Percentiles rank a stretch among this genome's conserved stretches.
These are phyloP conservation scores for Ciona savignyi DNA, from an alignment of 23 tunicate genomes.

Conservation along the genomic window DNA sequence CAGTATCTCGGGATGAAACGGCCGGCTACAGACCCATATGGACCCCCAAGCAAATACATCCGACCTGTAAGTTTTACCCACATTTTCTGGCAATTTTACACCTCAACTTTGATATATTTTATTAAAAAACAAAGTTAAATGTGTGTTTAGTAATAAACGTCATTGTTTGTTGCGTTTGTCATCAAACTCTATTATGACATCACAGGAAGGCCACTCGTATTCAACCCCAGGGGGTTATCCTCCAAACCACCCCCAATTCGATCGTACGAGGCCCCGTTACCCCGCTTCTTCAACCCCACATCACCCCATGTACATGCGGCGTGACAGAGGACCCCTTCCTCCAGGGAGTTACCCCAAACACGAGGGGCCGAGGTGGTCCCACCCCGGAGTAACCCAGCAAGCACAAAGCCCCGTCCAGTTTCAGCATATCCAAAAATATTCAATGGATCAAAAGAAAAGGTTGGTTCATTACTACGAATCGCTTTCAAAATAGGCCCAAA, in stretches of 20 bases:
- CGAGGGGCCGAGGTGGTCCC: constrained; percentile 2
- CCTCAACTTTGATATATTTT: too few species aligned
- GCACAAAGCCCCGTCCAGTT: constrained; percentile 1
- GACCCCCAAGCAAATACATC: constrained; percentile 67
- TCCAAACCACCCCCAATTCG: constrained; percentile 13
- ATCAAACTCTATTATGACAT: neutral
- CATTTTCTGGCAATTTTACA: too few species aligned
- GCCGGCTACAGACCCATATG: constrained; percentile 29
- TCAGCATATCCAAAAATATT: neutral
- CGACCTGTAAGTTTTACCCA: constrained; percentile 79
- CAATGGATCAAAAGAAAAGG: neutral
- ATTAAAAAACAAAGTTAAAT: too few species aligned
- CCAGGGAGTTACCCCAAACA: neutral
- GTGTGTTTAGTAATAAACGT: too few species aligned
- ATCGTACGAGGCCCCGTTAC: neutral
- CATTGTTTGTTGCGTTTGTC: too few species aligned
- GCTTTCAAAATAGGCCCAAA: too few species aligned
- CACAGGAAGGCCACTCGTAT: neutral
- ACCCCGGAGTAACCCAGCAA: constrained; percentile 1
- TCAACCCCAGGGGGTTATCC: neutral
- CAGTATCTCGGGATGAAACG: constrained; percentile 55
- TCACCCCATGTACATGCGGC: neutral
- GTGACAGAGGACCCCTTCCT: neutral
- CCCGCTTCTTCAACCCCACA: neutral
- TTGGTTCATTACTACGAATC: too few species aligned